Percentiles rank a stretch among this genome's conserved stretches.
Conservation (phyloP, 1,140 invertebrate species). For the Teleogryllus occipitalis region DNA sequence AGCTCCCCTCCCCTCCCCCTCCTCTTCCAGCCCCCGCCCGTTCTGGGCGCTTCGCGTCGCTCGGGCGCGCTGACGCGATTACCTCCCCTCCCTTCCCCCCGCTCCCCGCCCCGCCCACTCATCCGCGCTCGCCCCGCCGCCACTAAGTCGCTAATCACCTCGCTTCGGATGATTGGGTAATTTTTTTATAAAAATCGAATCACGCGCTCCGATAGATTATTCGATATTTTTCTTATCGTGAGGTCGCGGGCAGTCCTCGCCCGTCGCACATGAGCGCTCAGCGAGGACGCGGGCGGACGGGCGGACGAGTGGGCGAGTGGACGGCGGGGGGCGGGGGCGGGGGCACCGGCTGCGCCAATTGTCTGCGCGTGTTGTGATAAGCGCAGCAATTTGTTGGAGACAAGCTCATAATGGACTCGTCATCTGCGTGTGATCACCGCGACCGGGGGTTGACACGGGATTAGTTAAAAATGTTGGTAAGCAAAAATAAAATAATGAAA, state of each 20-base stretch:
- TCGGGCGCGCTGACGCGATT: not conserved
- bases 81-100: not conserved
- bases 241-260: no score
- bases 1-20: no score
- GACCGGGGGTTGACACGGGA: not conserved
- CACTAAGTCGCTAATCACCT: not conserved
- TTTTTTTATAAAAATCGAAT: not conserved
- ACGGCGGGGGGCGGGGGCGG: no score
- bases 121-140: not conserved
- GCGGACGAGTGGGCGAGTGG: no score
- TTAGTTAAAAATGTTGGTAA: not conserved
- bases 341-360: not conserved
- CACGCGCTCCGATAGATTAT: not conserved
- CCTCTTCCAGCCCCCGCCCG: no score
- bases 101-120: no score
- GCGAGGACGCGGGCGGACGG: no score
- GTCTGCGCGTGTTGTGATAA: not conserved
- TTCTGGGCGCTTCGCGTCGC: no score
- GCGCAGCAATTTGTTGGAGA: not conserved
- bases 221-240: not conserved
- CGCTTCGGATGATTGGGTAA: not conserved
- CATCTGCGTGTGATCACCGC: not conserved
- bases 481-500: not conserved
- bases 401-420: slow-evolving; percentile 1
- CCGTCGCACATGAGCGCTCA: no score